These are phyloP conservation scores for Macroglossus sobrinus DNA, from an alignment of 2,113 vertebrate genomes.

Conservation along the genomic window DNA sequence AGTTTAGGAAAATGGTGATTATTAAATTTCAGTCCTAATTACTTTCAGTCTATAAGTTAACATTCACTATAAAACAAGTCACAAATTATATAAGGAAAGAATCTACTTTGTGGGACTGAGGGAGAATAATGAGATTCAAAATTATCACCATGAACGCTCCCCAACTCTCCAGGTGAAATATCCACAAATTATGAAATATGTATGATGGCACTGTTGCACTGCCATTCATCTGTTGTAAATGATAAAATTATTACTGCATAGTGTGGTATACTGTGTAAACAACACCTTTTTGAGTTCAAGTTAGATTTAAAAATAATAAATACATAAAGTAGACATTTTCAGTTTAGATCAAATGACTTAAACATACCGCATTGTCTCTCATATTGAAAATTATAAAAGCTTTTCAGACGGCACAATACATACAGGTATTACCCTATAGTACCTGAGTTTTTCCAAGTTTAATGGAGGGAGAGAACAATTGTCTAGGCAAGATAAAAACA, in stretches of 20 bases:
- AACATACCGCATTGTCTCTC: neutral
- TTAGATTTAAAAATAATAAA: neutral
- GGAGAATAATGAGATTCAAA: neutral
- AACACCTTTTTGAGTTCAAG: neutral
- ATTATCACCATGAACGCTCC: neutral
- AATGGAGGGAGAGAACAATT: neutral
- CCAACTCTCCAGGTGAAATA: neutral
- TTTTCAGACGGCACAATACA: neutral
- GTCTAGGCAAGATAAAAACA: neutral
- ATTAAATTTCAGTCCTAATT: neutral
- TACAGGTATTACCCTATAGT: neutral
- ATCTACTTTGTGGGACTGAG: neutral
- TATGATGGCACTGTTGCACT: neutral
- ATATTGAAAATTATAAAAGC: neutral
- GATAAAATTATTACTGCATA: neutral
- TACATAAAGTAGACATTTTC: neutral
- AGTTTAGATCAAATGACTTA: neutral
- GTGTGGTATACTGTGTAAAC: neutral
- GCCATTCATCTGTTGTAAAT: neutral
- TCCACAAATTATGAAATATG: neutral
- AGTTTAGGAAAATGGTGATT: neutral
- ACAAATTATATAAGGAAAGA: neutral
- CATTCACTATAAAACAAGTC: neutral
- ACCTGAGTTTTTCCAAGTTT: neutral
- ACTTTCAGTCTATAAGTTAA: neutral